A percentile compares a stretch with the other conserved stretches of the same genome.
phyloP scores from a whole-genome alignment of 2,797 vertebrate species.

The Nyctibius grandis region DNA sequence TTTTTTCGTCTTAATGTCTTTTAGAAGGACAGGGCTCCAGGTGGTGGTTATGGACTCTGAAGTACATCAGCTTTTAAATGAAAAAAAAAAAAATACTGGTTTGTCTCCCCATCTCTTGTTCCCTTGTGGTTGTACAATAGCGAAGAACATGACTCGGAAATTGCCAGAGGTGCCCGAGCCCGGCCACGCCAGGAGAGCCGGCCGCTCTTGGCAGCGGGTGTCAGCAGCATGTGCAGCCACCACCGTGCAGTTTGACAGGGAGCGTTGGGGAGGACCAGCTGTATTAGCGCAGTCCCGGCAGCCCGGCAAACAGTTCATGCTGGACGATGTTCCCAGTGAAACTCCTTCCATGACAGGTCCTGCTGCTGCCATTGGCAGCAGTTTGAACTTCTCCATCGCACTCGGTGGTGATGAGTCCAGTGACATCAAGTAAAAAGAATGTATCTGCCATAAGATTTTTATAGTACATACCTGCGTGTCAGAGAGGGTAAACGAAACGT shows the following conservation, averaged over 20 bases:
- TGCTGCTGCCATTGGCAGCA: neutral
- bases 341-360: neutral
- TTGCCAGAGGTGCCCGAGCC: neutral
- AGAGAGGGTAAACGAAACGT: rapidly evolving
- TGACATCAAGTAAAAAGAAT: neutral
- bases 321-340: neutral
- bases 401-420: neutral
- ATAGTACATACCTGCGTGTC: rapidly evolving
- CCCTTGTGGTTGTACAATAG: rapidly evolving
- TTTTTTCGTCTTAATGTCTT: neutral
- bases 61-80: neutral
- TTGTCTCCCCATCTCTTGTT: neutral
- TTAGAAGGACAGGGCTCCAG: neutral
- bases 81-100: neutral
- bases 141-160: neutral
- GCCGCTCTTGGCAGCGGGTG: neutral
- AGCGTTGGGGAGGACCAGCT: neutral
- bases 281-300: neutral
- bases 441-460: rapidly evolving
- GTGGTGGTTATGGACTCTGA: neutral
- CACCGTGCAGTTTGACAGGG: neutral
- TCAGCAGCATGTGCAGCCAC: neutral
- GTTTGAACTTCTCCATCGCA: rapidly evolving
- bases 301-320: neutral
- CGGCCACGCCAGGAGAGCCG: neutral